Evolutionary conservation across 2,888 invertebrate genomes (phyloP), one percentile per base, ranked within the genome.

Genomic region (Amiota mariae): DNA sequence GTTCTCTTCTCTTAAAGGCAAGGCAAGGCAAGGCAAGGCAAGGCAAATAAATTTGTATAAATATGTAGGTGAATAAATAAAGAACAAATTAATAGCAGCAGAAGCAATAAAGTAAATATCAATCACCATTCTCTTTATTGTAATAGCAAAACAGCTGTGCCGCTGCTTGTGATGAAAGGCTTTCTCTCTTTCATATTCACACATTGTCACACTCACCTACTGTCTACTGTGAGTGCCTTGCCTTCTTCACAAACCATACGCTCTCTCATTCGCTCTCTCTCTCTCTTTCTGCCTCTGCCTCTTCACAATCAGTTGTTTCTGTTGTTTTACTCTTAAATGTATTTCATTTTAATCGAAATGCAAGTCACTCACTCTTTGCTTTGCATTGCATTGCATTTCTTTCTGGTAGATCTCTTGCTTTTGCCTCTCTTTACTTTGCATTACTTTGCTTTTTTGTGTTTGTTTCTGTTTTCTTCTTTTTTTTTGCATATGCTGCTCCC

Each of bases 1-100:
- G 84, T 81, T 79, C 80, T 72, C 51, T 76, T 74, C 76, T 73
- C 68, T 70, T 24, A 56, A 18, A 70, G n/a, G 15, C n/a, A n/a
- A n/a, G n/a, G n/a, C n/a, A n/a, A n/a, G n/a, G n/a, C n/a, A n/a
- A n/a, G n/a, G n/a, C n/a, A n/a, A n/a, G n/a, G n/a, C n/a, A 18
- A 70, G n/a, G 15, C 46, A 36, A 54, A 54, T 46, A n/a, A 64
- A 54, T 12, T 51, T 18, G 3, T 20, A 36, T 24, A 24, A 2
- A 3, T 24, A 24, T 24, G 1, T 24, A 24, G 1, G 13, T 57
- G 6, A 2, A 10, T 15, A 18, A 57, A 57, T 10, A 57, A 57
- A 18, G 10, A 15, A n/a, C 12, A 54, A 54, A 54, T 54, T n/a
- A 54, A 12, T 13, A 18, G 70, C 9, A 36, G 36, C 36, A 36